Conservation (phyloP, 2,888 invertebrate genomes). For the Sminthurinus aureus region DNA sequence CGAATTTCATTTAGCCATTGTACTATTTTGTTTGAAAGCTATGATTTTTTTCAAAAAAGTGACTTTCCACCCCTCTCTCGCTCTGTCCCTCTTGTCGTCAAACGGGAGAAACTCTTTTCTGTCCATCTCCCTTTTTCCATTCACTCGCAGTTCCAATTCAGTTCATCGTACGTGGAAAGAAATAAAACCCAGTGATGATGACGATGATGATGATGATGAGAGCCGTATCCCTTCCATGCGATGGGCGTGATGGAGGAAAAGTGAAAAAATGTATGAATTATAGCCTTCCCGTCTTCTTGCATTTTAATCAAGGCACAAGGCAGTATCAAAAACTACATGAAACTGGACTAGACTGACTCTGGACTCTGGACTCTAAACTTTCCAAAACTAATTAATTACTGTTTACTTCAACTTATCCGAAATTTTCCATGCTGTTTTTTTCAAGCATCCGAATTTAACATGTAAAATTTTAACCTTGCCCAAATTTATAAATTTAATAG, state of each 20-base stretch:
- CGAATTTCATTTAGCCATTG: conserved; percentile 31
- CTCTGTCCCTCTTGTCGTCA: background rate
- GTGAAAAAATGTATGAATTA: conserved; percentile 38
- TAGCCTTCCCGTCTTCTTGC: conserved; percentile 19
- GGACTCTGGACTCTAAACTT: background rate
- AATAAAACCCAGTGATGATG: too few relatives aligned
- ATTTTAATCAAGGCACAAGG: conserved; percentile 18
- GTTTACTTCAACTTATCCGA: background rate
- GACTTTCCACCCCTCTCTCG: conserved; percentile 32
- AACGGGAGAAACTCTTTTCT: background rate
- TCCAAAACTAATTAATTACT: conserved; percentile 32
- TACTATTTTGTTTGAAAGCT: conserved; percentile 33
- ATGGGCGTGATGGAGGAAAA: conserved; percentile 49
- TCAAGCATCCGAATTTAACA: too few relatives aligned
- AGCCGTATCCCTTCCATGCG: conserved; percentile 43
- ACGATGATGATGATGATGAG: background rate
- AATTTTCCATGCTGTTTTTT: too few relatives aligned
- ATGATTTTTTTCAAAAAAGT: conserved; percentile 44
- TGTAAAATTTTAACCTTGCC: too few relatives aligned
- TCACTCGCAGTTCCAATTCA: background rate
- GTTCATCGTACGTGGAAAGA: background rate
- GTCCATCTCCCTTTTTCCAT: conserved; percentile 18
- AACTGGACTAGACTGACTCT: too few relatives aligned
- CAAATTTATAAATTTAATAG: too few relatives aligned
- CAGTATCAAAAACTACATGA: too few relatives aligned